phyloP scores from a whole-genome alignment of 2,888 invertebrate genomes.

The Galerucella calmariensis region DNA sequence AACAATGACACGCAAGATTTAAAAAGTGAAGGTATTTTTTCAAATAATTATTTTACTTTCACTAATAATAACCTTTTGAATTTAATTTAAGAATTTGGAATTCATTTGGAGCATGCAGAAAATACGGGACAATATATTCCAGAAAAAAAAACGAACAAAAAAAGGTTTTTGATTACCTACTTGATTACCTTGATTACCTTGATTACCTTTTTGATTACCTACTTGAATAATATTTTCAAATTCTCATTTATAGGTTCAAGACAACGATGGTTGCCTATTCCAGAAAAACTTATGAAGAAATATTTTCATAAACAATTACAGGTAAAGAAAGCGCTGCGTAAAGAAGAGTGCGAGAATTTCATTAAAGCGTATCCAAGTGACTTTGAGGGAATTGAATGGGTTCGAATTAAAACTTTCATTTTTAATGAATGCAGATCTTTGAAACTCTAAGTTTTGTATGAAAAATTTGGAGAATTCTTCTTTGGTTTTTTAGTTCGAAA shows the following conservation, averaged over 20 bases:
- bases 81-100: too few relatives aligned
- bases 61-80: too few relatives aligned
- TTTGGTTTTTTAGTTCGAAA: too few relatives aligned
- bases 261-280: not conserved
- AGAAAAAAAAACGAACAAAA: not conserved
- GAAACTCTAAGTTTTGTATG: too few relatives aligned
- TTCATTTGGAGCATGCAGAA: not conserved
- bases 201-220: not conserved
- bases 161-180: not conserved
- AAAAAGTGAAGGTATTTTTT: too few relatives aligned
- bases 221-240: not conserved
- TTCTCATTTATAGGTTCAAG: not conserved
- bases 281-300: not conserved
- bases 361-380: not conserved
- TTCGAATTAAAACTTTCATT: too few relatives aligned
- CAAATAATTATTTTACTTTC: too few relatives aligned
- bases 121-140: not conserved
- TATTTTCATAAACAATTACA: not conserved
- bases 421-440: too few relatives aligned
- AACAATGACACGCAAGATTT: too few relatives aligned
- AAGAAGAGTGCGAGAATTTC: not conserved
- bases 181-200: not conserved
- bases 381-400: not conserved
- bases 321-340: constrained; percentile 28
- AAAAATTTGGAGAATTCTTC: too few relatives aligned